These are phyloP conservation scores for Thaleichthys pacificus DNA, from an alignment of 2,797 vertebrate species.

Conservation along the genomic window DNA sequence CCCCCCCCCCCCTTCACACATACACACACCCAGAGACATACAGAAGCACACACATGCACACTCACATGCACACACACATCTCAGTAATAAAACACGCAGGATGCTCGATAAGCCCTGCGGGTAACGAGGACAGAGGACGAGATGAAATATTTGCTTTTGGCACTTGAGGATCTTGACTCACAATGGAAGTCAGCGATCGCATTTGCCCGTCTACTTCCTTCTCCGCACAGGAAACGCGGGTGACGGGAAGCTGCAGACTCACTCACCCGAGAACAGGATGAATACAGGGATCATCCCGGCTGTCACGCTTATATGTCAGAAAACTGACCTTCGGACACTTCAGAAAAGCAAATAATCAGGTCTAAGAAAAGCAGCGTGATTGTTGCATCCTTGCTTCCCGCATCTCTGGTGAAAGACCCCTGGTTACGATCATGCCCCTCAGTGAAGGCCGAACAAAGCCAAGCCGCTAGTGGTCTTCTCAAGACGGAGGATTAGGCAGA, in stretches of 20 bases:
- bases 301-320: not conserved
- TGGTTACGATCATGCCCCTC: constrained; percentile 37
- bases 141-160: constrained; percentile 28
- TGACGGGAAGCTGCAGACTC: constrained; percentile 19
- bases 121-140: constrained; percentile 5
- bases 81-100: constrained; percentile 28
- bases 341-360: constrained; percentile 67
- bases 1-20: not conserved
- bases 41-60: not conserved
- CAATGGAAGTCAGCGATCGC: not conserved
- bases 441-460: constrained; percentile 62
- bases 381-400: constrained; percentile 43
- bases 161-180: constrained; percentile 18
- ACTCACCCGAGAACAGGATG: not conserved
- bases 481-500: constrained; percentile 56
- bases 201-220: constrained; percentile 5
- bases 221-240: constrained; percentile 22
- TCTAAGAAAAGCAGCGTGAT: constrained; percentile 60
- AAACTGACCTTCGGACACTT: constrained; percentile 41
- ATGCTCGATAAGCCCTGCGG: constrained; percentile 32
- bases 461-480: constrained; percentile 56
- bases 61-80: not conserved
- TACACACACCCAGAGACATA: not conserved
- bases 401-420: constrained; percentile 52
- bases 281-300: too few species aligned